phyloP scores from a whole-genome alignment of 2,888 invertebrate species.

The Apamea epomidion region DNA sequence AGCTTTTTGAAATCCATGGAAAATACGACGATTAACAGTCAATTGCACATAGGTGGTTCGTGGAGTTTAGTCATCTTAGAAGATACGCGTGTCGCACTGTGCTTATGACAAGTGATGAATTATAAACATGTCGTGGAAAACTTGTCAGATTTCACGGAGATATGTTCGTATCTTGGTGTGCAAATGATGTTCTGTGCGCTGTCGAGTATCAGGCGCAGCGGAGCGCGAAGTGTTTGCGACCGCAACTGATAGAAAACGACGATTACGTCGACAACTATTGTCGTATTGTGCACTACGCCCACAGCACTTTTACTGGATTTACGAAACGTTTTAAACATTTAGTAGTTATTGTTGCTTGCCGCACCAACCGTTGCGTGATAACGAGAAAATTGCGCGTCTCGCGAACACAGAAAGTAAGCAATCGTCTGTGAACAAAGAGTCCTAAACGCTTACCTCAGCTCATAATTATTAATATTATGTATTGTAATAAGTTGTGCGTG shows the following conservation, averaged over 20 bases:
- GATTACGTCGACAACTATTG: constrained; percentile 87
- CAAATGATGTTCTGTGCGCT: constrained; percentile 72
- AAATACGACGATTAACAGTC: constrained; percentile 50
- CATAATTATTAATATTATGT: constrained; percentile 38
- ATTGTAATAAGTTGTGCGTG: constrained; percentile 40
- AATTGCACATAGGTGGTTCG: constrained; percentile 13
- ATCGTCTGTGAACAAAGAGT: constrained; percentile 61
- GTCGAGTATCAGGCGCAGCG: constrained; percentile 77
- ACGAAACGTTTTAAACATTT: constrained; percentile 84
- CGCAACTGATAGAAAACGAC: constrained; percentile 89
- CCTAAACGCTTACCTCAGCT: constrained; percentile 21
- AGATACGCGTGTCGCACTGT: constrained; percentile 12
- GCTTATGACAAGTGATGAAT: constrained; percentile 27
- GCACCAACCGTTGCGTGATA: constrained; percentile 81
- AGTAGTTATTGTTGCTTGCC: constrained; percentile 77
- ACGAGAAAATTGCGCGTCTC: constrained; percentile 78
- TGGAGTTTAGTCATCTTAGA: constrained; percentile 41
- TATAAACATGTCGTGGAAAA: constrained; percentile 38
- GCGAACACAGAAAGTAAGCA: constrained; percentile 67
- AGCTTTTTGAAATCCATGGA: constrained; percentile 46
- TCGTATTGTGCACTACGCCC: constrained; percentile 86
- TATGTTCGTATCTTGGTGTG: constrained; percentile 62
- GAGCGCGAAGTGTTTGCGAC: constrained; percentile 86
- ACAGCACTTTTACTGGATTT: constrained; percentile 88
- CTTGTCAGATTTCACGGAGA: constrained; percentile 46